These are phyloP conservation scores for Dunckerocampus dactyliophorus DNA, from an alignment of 2,113 vertebrate species.

Conservation along the genomic window DNA sequence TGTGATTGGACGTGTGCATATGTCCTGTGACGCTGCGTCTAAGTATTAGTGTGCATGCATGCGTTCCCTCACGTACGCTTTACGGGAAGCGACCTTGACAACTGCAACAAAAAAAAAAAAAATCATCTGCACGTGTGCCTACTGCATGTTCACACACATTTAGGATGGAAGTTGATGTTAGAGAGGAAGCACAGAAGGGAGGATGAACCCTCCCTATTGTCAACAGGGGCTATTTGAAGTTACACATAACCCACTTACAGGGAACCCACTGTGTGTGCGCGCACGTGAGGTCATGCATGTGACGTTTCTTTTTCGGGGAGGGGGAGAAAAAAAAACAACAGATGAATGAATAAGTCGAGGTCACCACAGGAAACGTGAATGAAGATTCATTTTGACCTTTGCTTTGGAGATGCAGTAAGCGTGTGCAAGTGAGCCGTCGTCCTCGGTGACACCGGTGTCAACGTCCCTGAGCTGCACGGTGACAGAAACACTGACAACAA, in stretches of 20 bases:
- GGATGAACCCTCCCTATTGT: constrained; percentile 66
- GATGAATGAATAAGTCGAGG: constrained; percentile 46
- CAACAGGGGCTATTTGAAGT: constrained; percentile 67
- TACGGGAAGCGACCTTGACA: constrained; percentile 53
- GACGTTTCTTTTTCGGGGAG: constrained; percentile 29
- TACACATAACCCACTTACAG: constrained; percentile 68
- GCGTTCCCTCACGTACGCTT: not conserved
- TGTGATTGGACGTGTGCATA: constrained; percentile 27
- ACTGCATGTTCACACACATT: constrained; percentile 17
- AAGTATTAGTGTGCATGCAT: constrained; percentile 27
- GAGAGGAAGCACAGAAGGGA: constrained; percentile 29
- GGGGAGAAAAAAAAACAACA: constrained; percentile 10
- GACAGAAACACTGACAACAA: constrained; percentile 24
- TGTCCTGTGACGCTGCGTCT: constrained; percentile 32
- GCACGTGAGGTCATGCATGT: constrained; percentile 29
- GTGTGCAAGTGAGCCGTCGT: constrained; percentile 46
- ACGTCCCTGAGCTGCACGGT: constrained; percentile 33
- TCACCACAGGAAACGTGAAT: constrained; percentile 36
- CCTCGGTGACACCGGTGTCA: constrained; percentile 37
- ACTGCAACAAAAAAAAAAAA: constrained; percentile 19
- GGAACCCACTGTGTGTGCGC: constrained; percentile 33
- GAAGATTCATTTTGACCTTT: constrained; percentile 3
- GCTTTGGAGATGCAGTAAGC: not conserved
- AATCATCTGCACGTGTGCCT: constrained; percentile 29
- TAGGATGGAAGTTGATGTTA: constrained; percentile 19